Evolutionary conservation across 2,113 vertebrate species (phyloP).

Genomic region (Centropus bengalensis): DNA sequence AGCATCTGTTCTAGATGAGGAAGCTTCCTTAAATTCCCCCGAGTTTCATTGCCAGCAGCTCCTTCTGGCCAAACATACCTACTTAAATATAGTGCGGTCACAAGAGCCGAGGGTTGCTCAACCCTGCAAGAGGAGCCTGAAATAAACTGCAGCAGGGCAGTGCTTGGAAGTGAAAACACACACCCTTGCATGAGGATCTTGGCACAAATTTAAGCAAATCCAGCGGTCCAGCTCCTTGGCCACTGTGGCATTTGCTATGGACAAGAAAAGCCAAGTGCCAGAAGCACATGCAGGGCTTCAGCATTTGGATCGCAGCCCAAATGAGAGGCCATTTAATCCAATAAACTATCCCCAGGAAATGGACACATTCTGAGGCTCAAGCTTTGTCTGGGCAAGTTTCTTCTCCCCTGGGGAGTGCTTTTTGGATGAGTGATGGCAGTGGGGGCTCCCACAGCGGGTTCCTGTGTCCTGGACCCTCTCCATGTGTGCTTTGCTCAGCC

Average conservation of each 20-base stretch:
- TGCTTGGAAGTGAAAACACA: rapidly evolving
- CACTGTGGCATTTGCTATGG: not conserved
- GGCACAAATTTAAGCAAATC: not conserved
- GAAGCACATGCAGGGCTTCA: not conserved
- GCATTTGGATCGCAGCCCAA: not conserved
- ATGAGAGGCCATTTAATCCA: not conserved
- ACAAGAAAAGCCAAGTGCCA: not conserved
- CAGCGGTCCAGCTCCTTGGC: not conserved
- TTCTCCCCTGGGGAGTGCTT: not conserved
- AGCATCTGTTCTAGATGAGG: not conserved
- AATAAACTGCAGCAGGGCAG: not conserved
- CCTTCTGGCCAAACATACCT: not conserved
- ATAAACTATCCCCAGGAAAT: not conserved
- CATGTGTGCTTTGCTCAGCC: not conserved
- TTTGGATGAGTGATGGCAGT: not conserved
- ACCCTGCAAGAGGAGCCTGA: not conserved
- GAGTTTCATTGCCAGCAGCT: not conserved
- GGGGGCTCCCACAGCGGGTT: not conserved
- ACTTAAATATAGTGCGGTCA: not conserved
- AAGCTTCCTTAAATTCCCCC: not conserved
- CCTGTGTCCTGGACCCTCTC: not conserved
- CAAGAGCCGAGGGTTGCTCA: not conserved
- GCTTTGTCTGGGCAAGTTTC: not conserved
- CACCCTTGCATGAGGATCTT: not conserved
- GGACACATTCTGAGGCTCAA: not conserved